Evolutionary conservation across 2,888 invertebrate species (phyloP), one percentile per base, ranked within the genome.

Genomic region (Criorhina ranunculi): DNA sequence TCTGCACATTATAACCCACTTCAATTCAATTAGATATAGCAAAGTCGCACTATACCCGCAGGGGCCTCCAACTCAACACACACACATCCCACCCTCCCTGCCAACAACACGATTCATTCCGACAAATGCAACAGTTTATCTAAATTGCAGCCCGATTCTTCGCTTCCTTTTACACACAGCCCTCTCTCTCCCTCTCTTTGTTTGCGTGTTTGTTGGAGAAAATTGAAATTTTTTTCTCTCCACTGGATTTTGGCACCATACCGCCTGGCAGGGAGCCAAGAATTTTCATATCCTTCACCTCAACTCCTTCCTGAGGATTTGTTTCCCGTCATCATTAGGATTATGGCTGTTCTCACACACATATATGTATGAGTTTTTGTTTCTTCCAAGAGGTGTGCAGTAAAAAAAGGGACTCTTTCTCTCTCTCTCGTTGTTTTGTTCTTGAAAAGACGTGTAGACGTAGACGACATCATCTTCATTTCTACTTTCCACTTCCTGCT

Each of bases 61-160:
- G 79, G 79, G 51, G 40, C 37, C 60, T 42, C 37, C 24, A 37
- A 40, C 33, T 37, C 53, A 29, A 8, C 73, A 67, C 49, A 67
- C 49, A 33, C 40, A 37, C 37, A 33, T 11, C 78, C 31, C 51
- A 33, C 31, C 51, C 24, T 66, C 40, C 70, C 19, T 33, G 46
- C 44, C 46, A 40, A 37, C 40, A 67, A 72, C 72, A 55, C 51
- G 33, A 80, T 70, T 76, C 80, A 75, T 85, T 64, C 75, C 75
- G 60, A 80, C 80, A 85, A 85, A 85, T 79, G 85, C 85, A 85
- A 85, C 85, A 85, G 85, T 85, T 85, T 85, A 85, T 85, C 85
- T 85, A 80, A 85, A 85, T 80, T 85, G 85, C 85, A 85, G 53
- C 75, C 59, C 69, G 59, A 80, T 66, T 69, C 75, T 40, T 37